phyloP scores from a whole-genome alignment of 2,888 invertebrate species.

The Chymomyza fuscimana region DNA sequence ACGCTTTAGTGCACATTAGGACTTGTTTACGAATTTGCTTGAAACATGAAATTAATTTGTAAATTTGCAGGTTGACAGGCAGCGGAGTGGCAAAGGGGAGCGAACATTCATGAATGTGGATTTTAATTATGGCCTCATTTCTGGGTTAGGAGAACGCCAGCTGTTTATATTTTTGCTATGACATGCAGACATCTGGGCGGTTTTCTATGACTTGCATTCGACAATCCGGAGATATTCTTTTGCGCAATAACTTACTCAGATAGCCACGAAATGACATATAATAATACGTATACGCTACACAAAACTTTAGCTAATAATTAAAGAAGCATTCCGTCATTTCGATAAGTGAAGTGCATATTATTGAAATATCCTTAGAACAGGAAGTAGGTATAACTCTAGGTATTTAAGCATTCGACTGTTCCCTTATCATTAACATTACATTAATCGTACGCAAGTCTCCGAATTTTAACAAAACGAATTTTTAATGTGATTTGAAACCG shows the following conservation, averaged over 20 bases:
- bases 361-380: no score
- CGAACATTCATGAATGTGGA: background rate
- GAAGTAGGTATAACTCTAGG: no score
- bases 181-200: background rate
- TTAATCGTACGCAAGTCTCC: no score
- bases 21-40: slow-evolving; percentile 74
- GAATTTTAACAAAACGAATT: no score
- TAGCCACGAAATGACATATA: no score
- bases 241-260: background rate
- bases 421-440: no score
- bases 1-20: slow-evolving; percentile 74
- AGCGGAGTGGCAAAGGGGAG: slow-evolving; percentile 8
- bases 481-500: no score
- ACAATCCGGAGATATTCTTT: background rate
- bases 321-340: no score
- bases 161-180: background rate
- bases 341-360: no score
- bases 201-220: background rate
- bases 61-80: slow-evolving; percentile 66
- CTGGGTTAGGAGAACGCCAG: background rate
- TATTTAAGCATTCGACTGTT: no score
- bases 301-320: no score
- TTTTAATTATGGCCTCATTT: background rate
- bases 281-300: no score
- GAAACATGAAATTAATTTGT: slow-evolving; percentile 75